phyloP scores from a whole-genome alignment of 2,113 vertebrate species.

The Bufo bufo region DNA sequence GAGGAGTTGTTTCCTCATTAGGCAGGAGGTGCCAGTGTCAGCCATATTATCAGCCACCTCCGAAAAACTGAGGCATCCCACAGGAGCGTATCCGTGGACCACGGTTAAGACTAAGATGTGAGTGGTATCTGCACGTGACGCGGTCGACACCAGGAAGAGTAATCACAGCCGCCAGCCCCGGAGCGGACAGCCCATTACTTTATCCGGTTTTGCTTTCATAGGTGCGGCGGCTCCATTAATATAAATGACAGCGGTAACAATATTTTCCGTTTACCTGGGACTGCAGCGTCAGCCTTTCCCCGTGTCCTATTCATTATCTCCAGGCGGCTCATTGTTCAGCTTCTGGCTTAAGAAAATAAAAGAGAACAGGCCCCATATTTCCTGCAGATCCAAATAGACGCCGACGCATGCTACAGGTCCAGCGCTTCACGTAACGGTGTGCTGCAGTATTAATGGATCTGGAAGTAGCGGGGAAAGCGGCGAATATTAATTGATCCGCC shows the following conservation, averaged over 20 bases:
- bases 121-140: neutral
- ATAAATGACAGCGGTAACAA: slow-evolving; percentile 44
- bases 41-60: neutral
- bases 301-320: slow-evolving; percentile 23
- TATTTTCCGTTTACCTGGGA: slow-evolving; percentile 36
- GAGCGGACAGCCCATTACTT: slow-evolving; percentile 5
- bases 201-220: slow-evolving; percentile 21
- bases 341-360: slow-evolving; percentile 19
- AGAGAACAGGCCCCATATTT: slow-evolving; percentile 25
- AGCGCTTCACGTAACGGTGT: neutral
- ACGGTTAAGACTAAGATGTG: neutral
- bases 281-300: neutral
- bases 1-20: too few species aligned
- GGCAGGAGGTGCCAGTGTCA: neutral
- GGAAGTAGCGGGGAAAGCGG: neutral
- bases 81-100: neutral
- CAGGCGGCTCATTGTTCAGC: neutral
- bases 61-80: neutral
- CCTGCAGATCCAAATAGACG: slow-evolving; percentile 32
- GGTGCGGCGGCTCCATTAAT: slow-evolving; percentile 26
- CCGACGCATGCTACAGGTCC: neutral
- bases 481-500: neutral
- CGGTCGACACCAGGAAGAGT: neutral
- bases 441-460: slow-evolving; percentile 1
- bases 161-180: neutral